A percentile compares a stretch with the other conserved stretches of the same genome.
Conservation (phyloP, 64 coral and sea anemone genomes). For the Pocillopora verrucosa region DNA sequence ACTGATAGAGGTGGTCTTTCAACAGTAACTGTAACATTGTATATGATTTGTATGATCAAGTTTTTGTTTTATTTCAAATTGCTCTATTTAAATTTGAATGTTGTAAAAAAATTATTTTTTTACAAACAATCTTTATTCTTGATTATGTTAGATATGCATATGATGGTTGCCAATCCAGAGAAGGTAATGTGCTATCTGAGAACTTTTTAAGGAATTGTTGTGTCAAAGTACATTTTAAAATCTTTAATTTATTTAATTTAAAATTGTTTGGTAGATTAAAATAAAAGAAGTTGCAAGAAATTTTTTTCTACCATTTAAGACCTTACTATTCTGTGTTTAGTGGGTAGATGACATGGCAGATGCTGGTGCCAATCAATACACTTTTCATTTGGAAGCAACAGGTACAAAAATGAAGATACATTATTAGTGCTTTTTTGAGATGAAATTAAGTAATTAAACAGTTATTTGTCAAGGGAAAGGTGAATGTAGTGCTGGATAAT, state of each 20-base stretch:
- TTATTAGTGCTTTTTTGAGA: not conserved
- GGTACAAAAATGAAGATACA: constrained; percentile 23
- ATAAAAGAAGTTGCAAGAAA: too few relatives aligned
- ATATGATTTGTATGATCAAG: too few relatives aligned
- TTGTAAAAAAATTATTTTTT: too few relatives aligned
- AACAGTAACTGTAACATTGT: too few relatives aligned
- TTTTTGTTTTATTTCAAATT: too few relatives aligned
- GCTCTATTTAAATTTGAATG: too few relatives aligned
- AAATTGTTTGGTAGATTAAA: not conserved
- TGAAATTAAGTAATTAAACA: not conserved
- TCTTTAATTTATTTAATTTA: constrained; percentile 1
- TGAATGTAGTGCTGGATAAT: too few relatives aligned
- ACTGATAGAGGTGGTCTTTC: too few relatives aligned
- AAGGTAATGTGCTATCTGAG: constrained; percentile 44
- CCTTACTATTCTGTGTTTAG: constrained; percentile 38
- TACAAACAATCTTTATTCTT: not conserved
- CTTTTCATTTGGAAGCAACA: constrained; percentile 98
- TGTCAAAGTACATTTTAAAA: not conserved
- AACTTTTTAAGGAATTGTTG: not conserved
- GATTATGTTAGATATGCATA: constrained; percentile 89
- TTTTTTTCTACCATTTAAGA: not conserved
- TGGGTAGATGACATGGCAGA: constrained; percentile 99
- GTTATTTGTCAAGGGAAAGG: too few relatives aligned
- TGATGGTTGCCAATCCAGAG: constrained; percentile 99
- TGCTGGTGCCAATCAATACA: constrained; percentile 95